These are phyloP conservation scores for Mustela lutreola DNA, from an alignment of 2,113 vertebrate species.

Conservation along the genomic window DNA sequence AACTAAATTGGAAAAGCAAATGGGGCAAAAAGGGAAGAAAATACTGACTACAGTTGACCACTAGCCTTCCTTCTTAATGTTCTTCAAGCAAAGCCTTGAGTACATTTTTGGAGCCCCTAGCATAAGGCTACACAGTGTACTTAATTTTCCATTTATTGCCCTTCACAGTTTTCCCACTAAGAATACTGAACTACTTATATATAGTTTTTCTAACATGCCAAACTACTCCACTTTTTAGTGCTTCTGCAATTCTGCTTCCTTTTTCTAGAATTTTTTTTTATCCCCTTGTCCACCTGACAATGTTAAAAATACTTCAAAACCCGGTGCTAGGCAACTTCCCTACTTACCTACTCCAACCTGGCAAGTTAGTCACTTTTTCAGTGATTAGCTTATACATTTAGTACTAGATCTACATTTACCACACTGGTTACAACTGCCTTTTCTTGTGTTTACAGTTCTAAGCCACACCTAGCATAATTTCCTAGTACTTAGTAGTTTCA, in stretches of 20 bases:
- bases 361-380: background rate
- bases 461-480: background rate
- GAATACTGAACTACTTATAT: background rate
- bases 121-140: background rate
- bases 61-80: background rate
- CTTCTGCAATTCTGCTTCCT: background rate
- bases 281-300: background rate
- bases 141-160: constrained; percentile 7
- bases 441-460: constrained; percentile 14
- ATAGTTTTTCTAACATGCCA: constrained; percentile 25
- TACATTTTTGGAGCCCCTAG: background rate
- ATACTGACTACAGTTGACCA: background rate
- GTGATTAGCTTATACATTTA: background rate
- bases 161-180: background rate
- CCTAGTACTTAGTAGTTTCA: constrained; percentile 2
- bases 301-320: constrained; percentile 5
- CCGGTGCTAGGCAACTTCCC: background rate
- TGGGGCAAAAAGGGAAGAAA: background rate
- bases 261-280: background rate
- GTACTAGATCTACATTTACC: background rate
- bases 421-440: background rate
- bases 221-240: background rate
- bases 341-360: background rate
- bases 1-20: constrained; percentile 38
- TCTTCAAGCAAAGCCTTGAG: background rate